Evolutionary conservation across 2,888 invertebrate species (phyloP), one percentile per base, ranked within the genome.

Genomic region (Stenoptilia bipunctidactyla): DNA sequence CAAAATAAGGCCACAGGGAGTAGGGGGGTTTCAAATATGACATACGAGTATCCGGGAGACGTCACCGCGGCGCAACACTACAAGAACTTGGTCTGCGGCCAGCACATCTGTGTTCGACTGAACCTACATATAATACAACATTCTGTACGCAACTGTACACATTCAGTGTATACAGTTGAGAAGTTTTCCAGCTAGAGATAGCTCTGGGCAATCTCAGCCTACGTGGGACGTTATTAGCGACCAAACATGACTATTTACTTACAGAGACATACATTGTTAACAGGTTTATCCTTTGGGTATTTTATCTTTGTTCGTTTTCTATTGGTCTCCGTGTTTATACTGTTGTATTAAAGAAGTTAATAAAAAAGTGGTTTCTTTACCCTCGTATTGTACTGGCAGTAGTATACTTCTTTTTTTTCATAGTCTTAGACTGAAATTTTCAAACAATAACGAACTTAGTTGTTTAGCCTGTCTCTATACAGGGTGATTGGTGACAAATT

Each of bases 161-260:
- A 8, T 3, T 3, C 46, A 48, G 47, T 49, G 48, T 47, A 53
- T 50, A 49, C 49, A 49, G 52, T 58, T 56, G 54, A 52, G 60
- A 74, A 75, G 73, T 77, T 80, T 71, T 59, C 47, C 52, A 55
- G 58, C 61, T 62, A 61, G 63, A 64, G 63, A 64, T 52, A 63
- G 77, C 79, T 72, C 51, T 48, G 52, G 55, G 62, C 59, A 71
- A 20, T 20, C 20, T 8, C 20, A 8, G 8, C 20, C 20, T 20
- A 20, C 8, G 48, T 62, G 55, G 59, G 58, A 68, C 64, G 67
- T 76, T 76, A 80, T 76, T 72, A 74, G 4, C 4, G 71, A 67
- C 65, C 66, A 66, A 65, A 82, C 82, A 82, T 53, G 76, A 73
- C 64, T 80, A 80, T 77, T 79, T 82, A 80, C 80, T 82, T 74